These are phyloP conservation scores for Chloroceryle amazona DNA, from an alignment of 2,797 vertebrate genomes.

Conservation along the genomic window DNA sequence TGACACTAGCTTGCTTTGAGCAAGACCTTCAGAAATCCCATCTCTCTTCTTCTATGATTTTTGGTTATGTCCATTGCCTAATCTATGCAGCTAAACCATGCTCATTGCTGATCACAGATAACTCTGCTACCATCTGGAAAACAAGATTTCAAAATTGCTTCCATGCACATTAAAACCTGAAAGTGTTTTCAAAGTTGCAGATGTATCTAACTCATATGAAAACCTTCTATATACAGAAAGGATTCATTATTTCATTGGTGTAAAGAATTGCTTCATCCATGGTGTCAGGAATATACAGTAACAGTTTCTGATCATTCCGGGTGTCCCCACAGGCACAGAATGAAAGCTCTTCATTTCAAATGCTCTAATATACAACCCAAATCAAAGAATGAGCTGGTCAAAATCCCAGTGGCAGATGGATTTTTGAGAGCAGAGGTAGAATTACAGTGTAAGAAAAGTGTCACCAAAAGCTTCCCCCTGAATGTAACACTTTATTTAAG, in stretches of 20 bases:
- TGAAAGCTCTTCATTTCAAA: constrained; percentile 46
- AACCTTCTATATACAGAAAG: neutral
- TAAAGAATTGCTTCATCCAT: neutral
- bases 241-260: neutral
- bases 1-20: neutral
- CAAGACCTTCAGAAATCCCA: neutral
- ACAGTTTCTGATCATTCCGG: constrained; percentile 37
- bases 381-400: constrained; percentile 26
- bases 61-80: neutral
- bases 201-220: neutral
- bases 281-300: neutral
- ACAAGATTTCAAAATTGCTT: neutral
- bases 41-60: neutral
- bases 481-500: constrained; percentile 25
- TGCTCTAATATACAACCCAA: constrained; percentile 7
- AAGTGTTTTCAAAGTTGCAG: neutral
- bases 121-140: neutral
- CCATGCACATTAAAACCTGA: neutral
- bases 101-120: neutral
- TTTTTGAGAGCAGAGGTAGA: neutral
- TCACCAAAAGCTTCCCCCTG: neutral
- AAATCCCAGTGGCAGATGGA: neutral
- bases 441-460: neutral
- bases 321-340: neutral
- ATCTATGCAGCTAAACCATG: neutral